Evolutionary conservation across 2,113 vertebrate species (phyloP).

Genomic region (Accipiter virgatus): DNA sequence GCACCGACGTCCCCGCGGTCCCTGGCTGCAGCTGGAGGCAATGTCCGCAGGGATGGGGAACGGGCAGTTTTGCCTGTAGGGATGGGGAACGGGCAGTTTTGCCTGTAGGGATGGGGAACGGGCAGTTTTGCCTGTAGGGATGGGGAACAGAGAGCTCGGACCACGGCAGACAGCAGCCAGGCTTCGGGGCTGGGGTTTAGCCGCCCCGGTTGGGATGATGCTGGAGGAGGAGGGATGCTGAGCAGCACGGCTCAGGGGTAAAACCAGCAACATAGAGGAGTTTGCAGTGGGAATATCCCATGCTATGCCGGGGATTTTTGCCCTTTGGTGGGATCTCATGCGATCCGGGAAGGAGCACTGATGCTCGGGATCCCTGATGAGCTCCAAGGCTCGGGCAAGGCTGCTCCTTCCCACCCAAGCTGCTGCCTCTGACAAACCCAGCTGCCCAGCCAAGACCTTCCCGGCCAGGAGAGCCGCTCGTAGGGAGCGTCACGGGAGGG

Average conservation of each 20-base stretch:
- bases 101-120: background rate
- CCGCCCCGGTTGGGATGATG: rapidly evolving
- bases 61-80: background rate
- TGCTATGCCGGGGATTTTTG: background rate
- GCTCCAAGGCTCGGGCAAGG: background rate
- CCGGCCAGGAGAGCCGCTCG: background rate
- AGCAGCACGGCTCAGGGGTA: rapidly evolving
- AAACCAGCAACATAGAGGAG: background rate
- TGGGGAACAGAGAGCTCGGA: background rate
- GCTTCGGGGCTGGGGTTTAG: background rate
- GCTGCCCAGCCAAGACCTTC: background rate
- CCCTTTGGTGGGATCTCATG: background rate
- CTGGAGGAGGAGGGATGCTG: background rate
- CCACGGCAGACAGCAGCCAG: background rate
- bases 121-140: background rate
- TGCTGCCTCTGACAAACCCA: background rate
- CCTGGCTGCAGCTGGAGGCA: background rate
- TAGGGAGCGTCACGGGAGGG: rapidly evolving
- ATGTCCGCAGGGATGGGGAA: background rate
- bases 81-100: background rate
- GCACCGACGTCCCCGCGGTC: rapidly evolving
- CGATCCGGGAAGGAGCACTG: background rate
- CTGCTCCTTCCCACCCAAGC: background rate
- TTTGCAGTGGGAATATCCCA: background rate
- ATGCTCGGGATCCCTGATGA: background rate